Percentiles rank a stretch among this genome's conserved stretches.
Evolutionary conservation across 2,797 vertebrate genomes (phyloP).

Genomic region (Tokudaia tokunoshimensis): DNA sequence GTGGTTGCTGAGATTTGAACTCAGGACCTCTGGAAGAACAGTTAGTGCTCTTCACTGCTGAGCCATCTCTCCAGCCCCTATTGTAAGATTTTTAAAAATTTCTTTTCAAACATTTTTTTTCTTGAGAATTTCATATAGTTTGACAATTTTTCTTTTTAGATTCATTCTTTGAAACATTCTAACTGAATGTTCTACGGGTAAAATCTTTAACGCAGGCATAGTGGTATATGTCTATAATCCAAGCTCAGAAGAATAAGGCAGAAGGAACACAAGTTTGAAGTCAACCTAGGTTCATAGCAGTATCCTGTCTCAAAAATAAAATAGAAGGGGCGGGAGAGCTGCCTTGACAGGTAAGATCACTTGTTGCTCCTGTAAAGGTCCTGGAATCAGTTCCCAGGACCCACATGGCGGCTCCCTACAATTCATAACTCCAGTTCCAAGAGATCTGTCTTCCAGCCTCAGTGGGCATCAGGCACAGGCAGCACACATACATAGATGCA

Average conservation of each 20-base stretch:
- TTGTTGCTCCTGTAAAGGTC: not conserved
- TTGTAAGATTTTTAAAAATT: not conserved
- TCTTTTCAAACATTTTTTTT: not conserved
- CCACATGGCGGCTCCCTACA: not conserved
- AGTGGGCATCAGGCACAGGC: not conserved
- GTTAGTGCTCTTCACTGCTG: too few relatives aligned
- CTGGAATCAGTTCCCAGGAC: not conserved
- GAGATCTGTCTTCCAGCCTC: not conserved
- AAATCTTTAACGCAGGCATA: not conserved
- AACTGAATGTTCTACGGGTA: not conserved
- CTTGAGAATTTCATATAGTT: not conserved
- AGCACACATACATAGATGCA: not conserved
- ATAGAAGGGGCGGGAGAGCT: not conserved
- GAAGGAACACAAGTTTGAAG: not conserved
- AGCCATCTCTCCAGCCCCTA: not conserved
- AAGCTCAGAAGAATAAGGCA: not conserved
- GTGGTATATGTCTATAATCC: not conserved
- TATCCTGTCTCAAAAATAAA: not conserved
- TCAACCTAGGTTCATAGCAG: not conserved
- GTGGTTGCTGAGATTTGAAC: too few relatives aligned
- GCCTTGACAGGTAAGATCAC: not conserved
- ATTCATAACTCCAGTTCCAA: not conserved
- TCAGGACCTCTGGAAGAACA: too few relatives aligned
- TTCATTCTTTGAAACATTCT: not conserved
- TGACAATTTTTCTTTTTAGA: not conserved